Evolutionary conservation across 1,140 invertebrate species (phyloP), one percentile per base, ranked within the genome.

Genomic region (Odontomachus brunneus): DNA sequence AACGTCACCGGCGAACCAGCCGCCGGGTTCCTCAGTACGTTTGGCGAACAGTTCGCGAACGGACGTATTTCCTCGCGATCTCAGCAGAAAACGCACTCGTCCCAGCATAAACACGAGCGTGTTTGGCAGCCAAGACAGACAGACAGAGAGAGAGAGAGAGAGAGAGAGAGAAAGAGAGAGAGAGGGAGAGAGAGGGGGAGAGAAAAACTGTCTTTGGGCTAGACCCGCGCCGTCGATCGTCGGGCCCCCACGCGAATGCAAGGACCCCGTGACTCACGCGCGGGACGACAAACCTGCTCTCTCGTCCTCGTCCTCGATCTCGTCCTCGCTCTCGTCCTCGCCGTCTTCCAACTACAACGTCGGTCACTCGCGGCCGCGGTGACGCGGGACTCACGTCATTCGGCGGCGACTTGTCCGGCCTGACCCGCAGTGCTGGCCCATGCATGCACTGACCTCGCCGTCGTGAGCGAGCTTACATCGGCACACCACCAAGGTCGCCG

Each of bases 11-110:
- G 91, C 91, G 90, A 92, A 93, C 91, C 84, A 78, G 89, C 84
- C 89, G 90, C 89, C 87, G 86, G 89, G 90, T 90, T 91, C 88
- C 91, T 94, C 92, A 94, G 93, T 94, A 92, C 93, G 93, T 93
- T 94, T 93, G 92, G 92, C 92, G 93, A 94, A 93, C 92, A 92
- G 90, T 92, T 93, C 90, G 93, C 89, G 93, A 89, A 92, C 92
- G 92, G 93, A 94, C 93, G 92, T 91, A 89, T 87, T 71, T 74
- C 86, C 48, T 84, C 89, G 86, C 83, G 67, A 74, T 19, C 84
- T 83, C 84, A 89, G 90, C 86, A 90, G 89, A 89, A 90, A 89
- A 90, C 89, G 82, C 24, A 65, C 33, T 72, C 24, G 14, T 63
- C 62, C 72, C 44, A 62, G 49, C 53, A 60, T 67, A 76, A 66